Base-by-base conservation (phyloP, 2,113 vertebrate genomes). In the Amia ocellicauda region DNA sequence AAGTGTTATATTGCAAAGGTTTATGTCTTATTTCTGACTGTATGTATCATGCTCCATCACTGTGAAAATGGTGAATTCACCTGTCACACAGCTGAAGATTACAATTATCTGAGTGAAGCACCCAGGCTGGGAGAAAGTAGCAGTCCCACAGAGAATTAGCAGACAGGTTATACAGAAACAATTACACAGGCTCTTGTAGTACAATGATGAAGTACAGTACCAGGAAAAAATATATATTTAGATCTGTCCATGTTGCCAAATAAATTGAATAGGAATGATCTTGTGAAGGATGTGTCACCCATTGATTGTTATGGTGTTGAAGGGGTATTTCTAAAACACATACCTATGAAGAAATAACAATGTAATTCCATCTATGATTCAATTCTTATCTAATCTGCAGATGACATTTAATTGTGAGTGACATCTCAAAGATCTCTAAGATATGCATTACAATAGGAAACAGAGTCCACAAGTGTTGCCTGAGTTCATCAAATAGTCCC, bases 121-220 rank as follows among this genome's bases (percentile, higher is more conserved):
- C 36, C 73, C 76, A 9, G 5, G 0, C 19, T 81, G 85, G 1
- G 84, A 75, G 60, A 90, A 81, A 14, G 69, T 45, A 16, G 84
- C 80, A 0, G 86, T 80, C 0, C 86, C 87, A 80, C 17, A 88
- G 19, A n/a, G 79, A 78, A 14, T 83, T 81, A 0, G 88, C 9
- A 28, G 82, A 85, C 7, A 88, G 74, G 62, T 80, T 84, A 3
- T 82, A 85, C 62, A 88, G 56, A 59, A 88, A 83, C 52, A 85
- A 60, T 70, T 87, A 85, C 79, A 88, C 81, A 36, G 86, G 83
- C 0, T 73, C 68, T 16, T 86, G 84, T 2, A 89, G 76, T 17
- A 88, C 8, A 0, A 78, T 87, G 58, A 76, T 3, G 19, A 76
- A 0, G 45, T 86, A 88, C 1, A 86, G 63, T 0, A 65, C 58